Conservation (phyloP, 2,888 invertebrate genomes). For the Spilarctia lutea region DNA sequence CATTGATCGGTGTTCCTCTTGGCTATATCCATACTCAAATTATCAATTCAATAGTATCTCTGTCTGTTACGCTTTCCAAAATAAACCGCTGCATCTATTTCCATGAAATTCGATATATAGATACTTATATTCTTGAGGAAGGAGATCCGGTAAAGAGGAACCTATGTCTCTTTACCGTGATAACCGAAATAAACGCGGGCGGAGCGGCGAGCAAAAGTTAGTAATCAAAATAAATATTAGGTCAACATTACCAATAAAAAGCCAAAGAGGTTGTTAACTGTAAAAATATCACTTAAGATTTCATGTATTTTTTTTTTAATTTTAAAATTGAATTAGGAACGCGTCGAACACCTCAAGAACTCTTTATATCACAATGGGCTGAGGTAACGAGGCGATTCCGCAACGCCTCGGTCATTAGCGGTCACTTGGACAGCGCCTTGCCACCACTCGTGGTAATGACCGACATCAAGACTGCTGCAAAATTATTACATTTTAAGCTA, state of each 20-base stretch:
- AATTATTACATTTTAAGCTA: conserved; percentile 22
- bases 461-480: conserved; percentile 39
- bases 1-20: not conserved
- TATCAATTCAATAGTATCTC: no score
- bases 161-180: no score
- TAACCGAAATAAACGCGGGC: no score
- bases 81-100: no score
- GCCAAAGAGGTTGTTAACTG: not conserved
- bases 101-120: no score
- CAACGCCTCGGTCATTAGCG: conserved; percentile 73
- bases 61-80: no score
- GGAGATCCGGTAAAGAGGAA: no score
- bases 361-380: conserved; percentile 64
- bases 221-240: no score
- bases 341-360: conserved; percentile 61
- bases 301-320: not conserved
- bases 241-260: not conserved
- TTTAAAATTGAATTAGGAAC: conserved; percentile 40
- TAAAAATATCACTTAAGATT: not conserved
- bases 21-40: no score
- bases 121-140: no score
- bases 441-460: conserved; percentile 54
- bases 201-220: no score
- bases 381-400: conserved; percentile 76
- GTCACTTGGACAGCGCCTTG: conserved; percentile 68